These are phyloP conservation scores for Apodemia hepburni DNA, from an alignment of 2,888 invertebrate species.

Conservation along the genomic window DNA sequence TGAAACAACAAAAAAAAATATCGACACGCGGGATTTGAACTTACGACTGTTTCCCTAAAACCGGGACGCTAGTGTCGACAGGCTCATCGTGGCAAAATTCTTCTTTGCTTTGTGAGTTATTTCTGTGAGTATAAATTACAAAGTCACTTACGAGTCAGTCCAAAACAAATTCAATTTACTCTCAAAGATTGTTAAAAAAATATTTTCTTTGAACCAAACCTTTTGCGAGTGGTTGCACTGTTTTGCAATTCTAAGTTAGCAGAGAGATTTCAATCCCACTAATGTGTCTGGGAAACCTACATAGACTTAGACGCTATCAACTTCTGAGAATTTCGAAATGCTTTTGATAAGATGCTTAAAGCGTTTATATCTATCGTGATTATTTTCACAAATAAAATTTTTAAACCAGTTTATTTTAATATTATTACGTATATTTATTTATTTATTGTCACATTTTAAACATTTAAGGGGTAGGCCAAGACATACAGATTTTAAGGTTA, in stretches of 20 bases:
- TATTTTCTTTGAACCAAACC: slow-evolving; percentile 53
- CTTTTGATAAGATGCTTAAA: slow-evolving; percentile 10
- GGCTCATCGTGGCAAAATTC: too few species aligned
- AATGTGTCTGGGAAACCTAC: slow-evolving; percentile 51
- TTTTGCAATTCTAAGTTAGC: slow-evolving; percentile 73
- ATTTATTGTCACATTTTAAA: too few species aligned
- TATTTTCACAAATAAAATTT: too few species aligned
- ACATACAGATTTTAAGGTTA: too few species aligned
- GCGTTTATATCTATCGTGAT: slow-evolving; percentile 1
- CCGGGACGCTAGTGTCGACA: too few species aligned
- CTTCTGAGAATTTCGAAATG: slow-evolving; percentile 11
- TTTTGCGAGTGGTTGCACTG: slow-evolving; percentile 52
- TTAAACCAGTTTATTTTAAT: too few species aligned
- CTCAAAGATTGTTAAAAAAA: slow-evolving; percentile 27
- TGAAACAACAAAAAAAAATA: too few species aligned
- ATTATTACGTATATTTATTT: too few species aligned
- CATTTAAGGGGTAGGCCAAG: too few species aligned
- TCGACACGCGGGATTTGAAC: too few species aligned
- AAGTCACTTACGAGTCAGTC: neutral
- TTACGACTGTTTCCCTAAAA: too few species aligned
- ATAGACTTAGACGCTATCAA: slow-evolving; percentile 14
- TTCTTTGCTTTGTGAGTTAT: too few species aligned
- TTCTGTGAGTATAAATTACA: slow-evolving; percentile 44
- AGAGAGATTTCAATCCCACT: slow-evolving; percentile 72
- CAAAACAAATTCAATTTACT: slow-evolving; percentile 31